Conservation (phyloP, 2,113 vertebrate genomes). For the Ornithorhynchus anatinus region DNA sequence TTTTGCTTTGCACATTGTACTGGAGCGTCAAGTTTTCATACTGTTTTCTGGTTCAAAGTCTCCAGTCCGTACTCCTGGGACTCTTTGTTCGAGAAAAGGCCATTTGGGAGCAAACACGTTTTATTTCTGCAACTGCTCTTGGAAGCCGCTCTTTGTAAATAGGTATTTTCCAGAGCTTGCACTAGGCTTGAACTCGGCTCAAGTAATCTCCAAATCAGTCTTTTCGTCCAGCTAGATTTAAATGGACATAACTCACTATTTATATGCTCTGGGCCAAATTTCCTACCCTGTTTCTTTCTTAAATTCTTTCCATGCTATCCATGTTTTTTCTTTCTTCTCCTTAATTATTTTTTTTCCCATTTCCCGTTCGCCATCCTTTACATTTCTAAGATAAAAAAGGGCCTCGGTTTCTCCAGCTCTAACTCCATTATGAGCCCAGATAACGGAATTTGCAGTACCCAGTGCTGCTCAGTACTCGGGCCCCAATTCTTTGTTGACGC, state of each 20-base stretch:
- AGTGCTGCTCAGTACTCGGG: too few species aligned
- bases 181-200: background rate
- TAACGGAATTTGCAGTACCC: too few species aligned
- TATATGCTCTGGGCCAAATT: background rate
- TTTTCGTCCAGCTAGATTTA: conserved; percentile 2
- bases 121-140: background rate
- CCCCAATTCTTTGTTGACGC: too few species aligned
- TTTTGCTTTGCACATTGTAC: background rate
- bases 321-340: conserved; percentile 12
- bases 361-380: background rate
- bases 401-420: too few species aligned
- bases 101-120: background rate
- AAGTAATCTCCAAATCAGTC: background rate
- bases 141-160: background rate
- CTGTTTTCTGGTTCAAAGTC: background rate
- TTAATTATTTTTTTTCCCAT: background rate
- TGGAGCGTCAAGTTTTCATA: background rate
- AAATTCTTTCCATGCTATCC: background rate
- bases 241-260: background rate
- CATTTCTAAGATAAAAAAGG: too few species aligned
- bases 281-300: background rate
- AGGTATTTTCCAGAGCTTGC: background rate
- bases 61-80: background rate
- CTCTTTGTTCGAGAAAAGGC: conserved; percentile 22
- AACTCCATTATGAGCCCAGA: too few species aligned